Percentiles rank a stretch among this genome's conserved stretches.
These are phyloP conservation scores for Bimastos eiseni DNA, from an alignment of 2,888 invertebrate genomes.

Conservation along the genomic window DNA sequence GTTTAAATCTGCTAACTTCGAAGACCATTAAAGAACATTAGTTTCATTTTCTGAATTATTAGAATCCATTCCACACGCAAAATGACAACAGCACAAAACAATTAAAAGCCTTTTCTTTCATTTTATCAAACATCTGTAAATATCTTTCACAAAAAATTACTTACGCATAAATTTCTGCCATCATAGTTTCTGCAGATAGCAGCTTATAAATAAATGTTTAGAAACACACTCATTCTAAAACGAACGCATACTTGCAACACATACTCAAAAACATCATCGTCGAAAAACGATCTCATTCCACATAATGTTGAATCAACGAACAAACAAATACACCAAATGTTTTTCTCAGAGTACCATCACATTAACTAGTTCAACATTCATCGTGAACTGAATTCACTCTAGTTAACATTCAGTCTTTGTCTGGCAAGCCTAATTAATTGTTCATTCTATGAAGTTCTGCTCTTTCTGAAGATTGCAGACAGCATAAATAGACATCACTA, in stretches of 20 bases:
- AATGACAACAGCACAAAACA: no score
- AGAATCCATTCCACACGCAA: no score
- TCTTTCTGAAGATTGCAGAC: neutral
- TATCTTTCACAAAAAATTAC: slow-evolving; percentile 1
- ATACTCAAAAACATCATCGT: neutral
- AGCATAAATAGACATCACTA: slow-evolving; percentile 13
- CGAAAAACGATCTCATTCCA: neutral
- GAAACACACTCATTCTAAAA: neutral
- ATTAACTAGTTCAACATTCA: slow-evolving; percentile 13
- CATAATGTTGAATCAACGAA: neutral
- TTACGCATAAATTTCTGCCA: slow-evolving; percentile 13
- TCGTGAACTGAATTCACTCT: neutral
- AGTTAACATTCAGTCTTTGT: neutral
- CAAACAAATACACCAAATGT: neutral
- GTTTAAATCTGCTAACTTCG: no score
- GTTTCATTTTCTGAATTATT: no score
- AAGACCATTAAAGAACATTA: no score
- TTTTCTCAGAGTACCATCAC: neutral
- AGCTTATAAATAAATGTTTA: neutral
- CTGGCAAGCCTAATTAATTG: neutral
- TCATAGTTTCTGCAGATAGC: neutral
- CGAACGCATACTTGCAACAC: neutral
- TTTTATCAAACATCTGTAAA: neutral
- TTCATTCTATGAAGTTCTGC: neutral
- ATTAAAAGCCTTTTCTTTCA: neutral